These are phyloP conservation scores for Dorcus hopei DNA, from an alignment of 2,888 invertebrate species.

Conservation along the genomic window DNA sequence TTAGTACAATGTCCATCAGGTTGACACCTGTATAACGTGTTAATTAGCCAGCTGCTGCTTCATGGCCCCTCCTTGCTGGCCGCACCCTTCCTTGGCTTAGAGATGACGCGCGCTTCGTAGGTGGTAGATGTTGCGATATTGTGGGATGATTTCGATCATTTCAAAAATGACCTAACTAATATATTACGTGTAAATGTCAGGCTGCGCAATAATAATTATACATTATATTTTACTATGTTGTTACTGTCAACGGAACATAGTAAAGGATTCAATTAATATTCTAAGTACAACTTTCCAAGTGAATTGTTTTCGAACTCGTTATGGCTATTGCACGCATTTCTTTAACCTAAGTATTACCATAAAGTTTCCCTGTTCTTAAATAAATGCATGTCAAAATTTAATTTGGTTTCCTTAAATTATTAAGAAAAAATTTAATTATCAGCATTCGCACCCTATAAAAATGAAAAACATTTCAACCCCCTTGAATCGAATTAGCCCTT, in stretches of 20 bases:
- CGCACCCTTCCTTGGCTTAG: slow-evolving; percentile 8
- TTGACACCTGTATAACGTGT: slow-evolving; percentile 39
- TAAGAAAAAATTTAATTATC: no score
- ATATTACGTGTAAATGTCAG: slow-evolving; percentile 8
- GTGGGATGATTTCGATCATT: slow-evolving; percentile 19
- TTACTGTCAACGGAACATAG: slow-evolving; percentile 1
- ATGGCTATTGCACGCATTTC: no score
- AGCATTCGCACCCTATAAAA: neutral
- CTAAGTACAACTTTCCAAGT: no score
- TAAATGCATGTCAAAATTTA: no score
- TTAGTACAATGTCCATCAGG: slow-evolving; percentile 32
- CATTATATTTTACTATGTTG: slow-evolving; percentile 4
- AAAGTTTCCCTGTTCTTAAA: no score
- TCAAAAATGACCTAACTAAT: slow-evolving; percentile 12
- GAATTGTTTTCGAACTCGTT: no score
- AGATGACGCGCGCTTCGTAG: slow-evolving; percentile 16
- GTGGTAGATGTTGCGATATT: slow-evolving; percentile 14
- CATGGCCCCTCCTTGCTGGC: slow-evolving; percentile 22
- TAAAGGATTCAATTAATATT: no score
- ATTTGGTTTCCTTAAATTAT: no score
- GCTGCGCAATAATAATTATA: slow-evolving; percentile 13
- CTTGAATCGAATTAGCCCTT: neutral
- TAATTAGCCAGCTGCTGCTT: slow-evolving; percentile 33
- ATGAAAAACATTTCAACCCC: neutral
- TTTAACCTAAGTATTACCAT: no score